Percentiles rank a stretch among this genome's conserved stretches.
These are phyloP conservation scores for Lydus trimaculatus DNA, from an alignment of 2,888 invertebrate species.

Conservation along the genomic window DNA sequence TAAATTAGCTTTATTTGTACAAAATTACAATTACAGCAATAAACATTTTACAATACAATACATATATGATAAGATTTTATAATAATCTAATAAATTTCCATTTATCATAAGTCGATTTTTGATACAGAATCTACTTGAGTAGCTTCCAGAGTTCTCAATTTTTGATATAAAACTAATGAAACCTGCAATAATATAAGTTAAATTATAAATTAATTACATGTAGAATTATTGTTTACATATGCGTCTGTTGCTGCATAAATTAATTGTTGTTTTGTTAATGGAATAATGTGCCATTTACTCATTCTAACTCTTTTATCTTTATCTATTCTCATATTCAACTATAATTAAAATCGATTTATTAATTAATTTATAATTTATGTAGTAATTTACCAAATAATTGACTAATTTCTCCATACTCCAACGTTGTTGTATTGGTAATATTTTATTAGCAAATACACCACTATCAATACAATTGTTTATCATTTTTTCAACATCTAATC, in stretches of 20 bases:
- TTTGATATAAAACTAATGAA: constrained; percentile 21
- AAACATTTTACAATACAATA: neutral
- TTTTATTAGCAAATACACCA: constrained; percentile 65
- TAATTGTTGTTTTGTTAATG: constrained; percentile 64
- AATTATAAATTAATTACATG: constrained; percentile 8
- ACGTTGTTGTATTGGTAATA: constrained; percentile 62
- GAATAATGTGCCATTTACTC: constrained; percentile 69
- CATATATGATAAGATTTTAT: too few species aligned
- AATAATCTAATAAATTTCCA: neutral
- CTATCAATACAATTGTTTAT: constrained; percentile 68
- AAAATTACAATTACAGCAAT: neutral
- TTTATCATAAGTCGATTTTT: neutral
- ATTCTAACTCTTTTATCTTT: constrained; percentile 66
- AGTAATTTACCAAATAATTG: constrained; percentile 61
- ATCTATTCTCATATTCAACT: constrained; percentile 64
- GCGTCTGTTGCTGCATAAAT: constrained; percentile 72
- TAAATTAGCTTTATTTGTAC: neutral
- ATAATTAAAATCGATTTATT: constrained; percentile 31
- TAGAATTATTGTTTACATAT: constrained; percentile 60
- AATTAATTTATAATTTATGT: neutral
- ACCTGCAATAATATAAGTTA: constrained; percentile 15
- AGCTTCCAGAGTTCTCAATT: constrained; percentile 15
- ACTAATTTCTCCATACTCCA: constrained; percentile 70
- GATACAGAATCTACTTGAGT: neutral
- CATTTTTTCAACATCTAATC: constrained; percentile 63